Evolutionary conservation across 2,797 vertebrate genomes (phyloP), one percentile per base, ranked within the genome.

Genomic region (Alauda arvensis): DNA sequence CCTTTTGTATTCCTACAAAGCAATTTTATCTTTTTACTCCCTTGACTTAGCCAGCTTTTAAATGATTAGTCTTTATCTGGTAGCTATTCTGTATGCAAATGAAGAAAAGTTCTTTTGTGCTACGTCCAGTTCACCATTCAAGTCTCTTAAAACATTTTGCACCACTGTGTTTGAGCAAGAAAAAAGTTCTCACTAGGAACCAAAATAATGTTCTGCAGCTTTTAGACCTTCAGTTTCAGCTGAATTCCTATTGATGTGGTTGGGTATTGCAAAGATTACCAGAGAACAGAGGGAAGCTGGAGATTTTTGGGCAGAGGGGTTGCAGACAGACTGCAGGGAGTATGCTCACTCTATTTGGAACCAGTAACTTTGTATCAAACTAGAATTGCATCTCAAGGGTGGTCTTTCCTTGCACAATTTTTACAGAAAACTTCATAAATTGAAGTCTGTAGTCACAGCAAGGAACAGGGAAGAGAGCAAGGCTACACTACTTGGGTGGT

Each of bases 1-100:
- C 23, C 61, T 76, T 87, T 77, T 89, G 11, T 42, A 68, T 67
- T 66, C 74, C 71, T 93, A 48, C 83, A 72, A 90, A 83, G 90
- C 72, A 45, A 81, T 79, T 63, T 62, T 65, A 53, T 89, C 48
- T 86, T 92, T 71, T 91, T 57, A 63, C 16, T 93, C 74, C 61
- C 26, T 31, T 83, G 62, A 61, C 56, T 87, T 93, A 74, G 66
- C 56, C 46, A 90, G 59, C 45, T 78, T 92, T 94, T 62, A n/a
- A 69, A 24, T 2, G 29, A 80, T 88, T 78, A 92, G 24, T 69
- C 78, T 84, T 79, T 90, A 59, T 72, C 55, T 82, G 12, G 49
- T 80, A 70, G 42, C 57, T 90, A 29, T 85, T 85, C 37, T 88
- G 12, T 71, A 63, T 77, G 63, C 90, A 89, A 84, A 65, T 77